Evolutionary conservation across 1,140 invertebrate genomes (phyloP).

Genomic region (Tenebrio molitor): DNA sequence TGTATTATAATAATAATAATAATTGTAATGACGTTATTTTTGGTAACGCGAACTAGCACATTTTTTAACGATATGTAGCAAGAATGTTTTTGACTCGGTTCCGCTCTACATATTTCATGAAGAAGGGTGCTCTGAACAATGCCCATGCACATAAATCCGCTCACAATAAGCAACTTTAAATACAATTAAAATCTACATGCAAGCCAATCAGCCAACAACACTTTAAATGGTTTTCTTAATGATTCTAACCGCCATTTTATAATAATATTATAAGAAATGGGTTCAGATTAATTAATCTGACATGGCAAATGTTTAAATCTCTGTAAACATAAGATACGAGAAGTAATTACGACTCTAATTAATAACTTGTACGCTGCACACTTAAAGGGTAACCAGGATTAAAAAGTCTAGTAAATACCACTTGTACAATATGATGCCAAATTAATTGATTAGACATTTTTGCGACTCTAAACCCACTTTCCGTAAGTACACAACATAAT

Average conservation of each 20-base stretch:
- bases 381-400: conserved; percentile 6
- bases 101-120: no score
- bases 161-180: no score
- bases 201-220: background rate
- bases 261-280: conserved; percentile 1
- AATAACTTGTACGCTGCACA: background rate
- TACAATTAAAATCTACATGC: no score
- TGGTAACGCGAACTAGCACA: background rate
- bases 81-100: no score
- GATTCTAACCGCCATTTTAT: conserved; percentile 3
- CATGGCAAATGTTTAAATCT: conserved; percentile 5
- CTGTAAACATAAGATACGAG: background rate
- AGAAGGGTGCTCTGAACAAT: no score
- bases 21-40: background rate
- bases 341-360: background rate
- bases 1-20: conserved; percentile 3
- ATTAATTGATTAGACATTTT: no score
- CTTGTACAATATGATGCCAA: background rate
- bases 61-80: background rate
- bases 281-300: conserved; percentile 1
- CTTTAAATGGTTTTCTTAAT: background rate
- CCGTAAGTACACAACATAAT: no score
- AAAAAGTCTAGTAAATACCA: background rate
- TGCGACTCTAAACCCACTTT: no score
- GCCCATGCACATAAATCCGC: no score